A percentile compares a stretch with the other conserved stretches of the same genome.
Evolutionary conservation across 1,140 invertebrate genomes (phyloP).

Genomic region (Ips nitidus): DNA sequence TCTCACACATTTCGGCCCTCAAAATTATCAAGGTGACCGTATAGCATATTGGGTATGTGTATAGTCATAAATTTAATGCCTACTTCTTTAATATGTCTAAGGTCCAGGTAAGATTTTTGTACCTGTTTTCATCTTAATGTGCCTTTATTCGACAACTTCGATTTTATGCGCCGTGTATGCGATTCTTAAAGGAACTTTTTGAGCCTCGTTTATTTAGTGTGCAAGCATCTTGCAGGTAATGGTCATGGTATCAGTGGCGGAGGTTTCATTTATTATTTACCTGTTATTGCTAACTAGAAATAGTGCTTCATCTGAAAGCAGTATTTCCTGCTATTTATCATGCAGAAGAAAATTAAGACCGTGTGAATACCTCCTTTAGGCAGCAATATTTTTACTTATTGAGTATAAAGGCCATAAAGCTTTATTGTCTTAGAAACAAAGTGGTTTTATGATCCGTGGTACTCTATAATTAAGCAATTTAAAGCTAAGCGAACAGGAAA

Average conservation of each 20-base stretch:
- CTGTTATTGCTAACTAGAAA: background rate
- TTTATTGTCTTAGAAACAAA: slow-evolving; percentile 30
- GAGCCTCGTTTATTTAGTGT: slow-evolving; percentile 20
- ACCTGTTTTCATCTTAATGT: slow-evolving; percentile 36
- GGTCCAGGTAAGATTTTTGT: slow-evolving; percentile 34
- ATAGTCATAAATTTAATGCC: slow-evolving; percentile 30
- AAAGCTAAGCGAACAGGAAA: slow-evolving; percentile 32
- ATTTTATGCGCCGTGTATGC: slow-evolving; percentile 19
- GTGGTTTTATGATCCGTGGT: slow-evolving; percentile 17
- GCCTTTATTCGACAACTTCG: slow-evolving; percentile 32
- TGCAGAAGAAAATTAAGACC: background rate
- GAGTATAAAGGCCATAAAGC: slow-evolving; percentile 5
- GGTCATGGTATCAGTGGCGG: background rate
- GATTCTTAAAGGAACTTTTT: slow-evolving; percentile 25
- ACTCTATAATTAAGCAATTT: slow-evolving; percentile 23
- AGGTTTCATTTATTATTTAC: background rate
- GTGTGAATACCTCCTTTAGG: slow-evolving; percentile 7
- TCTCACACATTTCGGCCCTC: slow-evolving; percentile 6
- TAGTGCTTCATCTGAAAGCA: background rate
- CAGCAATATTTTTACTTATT: slow-evolving; percentile 12
- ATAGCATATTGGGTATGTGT: slow-evolving; percentile 28
- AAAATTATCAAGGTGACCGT: slow-evolving; percentile 28
- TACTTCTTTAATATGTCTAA: slow-evolving; percentile 21
- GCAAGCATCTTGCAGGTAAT: slow-evolving; percentile 12
- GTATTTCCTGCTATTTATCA: background rate